These are phyloP conservation scores for Pagrus major DNA, from an alignment of 2,113 vertebrate genomes.

Conservation along the genomic window DNA sequence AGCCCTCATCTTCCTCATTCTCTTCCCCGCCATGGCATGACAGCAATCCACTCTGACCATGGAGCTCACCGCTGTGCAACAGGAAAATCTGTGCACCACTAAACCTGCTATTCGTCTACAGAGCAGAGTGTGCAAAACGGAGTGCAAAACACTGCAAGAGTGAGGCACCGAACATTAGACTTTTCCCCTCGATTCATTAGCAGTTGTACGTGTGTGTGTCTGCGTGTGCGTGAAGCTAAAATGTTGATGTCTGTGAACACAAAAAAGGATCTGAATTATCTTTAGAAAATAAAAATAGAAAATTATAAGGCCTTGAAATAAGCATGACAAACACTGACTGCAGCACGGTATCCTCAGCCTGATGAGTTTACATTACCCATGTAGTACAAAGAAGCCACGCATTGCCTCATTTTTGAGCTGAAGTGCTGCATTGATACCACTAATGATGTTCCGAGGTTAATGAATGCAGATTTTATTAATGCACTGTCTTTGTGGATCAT, in stretches of 20 bases:
- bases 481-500: constrained; percentile 41
- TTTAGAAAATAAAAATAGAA: constrained; percentile 13
- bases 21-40: constrained; percentile 57
- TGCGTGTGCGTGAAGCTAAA: background rate
- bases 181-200: constrained; percentile 15
- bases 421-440: constrained; percentile 72
- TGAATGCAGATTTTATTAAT: constrained; percentile 70
- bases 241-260: background rate
- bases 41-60: constrained; percentile 69
- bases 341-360: constrained; percentile 54
- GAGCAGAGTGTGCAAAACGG: constrained; percentile 45
- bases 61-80: constrained; percentile 67
- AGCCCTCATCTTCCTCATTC: constrained; percentile 69
- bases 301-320: background rate
- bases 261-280: constrained; percentile 15
- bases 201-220: background rate
- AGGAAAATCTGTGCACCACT: constrained; percentile 58
- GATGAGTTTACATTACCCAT: constrained; percentile 62
- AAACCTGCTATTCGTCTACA: constrained; percentile 52
- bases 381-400: constrained; percentile 18
- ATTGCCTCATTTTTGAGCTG: constrained; percentile 61
- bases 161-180: constrained; percentile 20
- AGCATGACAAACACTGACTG: constrained; percentile 17
- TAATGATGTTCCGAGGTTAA: constrained; percentile 80
- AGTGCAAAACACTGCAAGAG: constrained; percentile 36